Evolutionary conservation across 2,797 vertebrate species (phyloP), one percentile per base, ranked within the genome.

Genomic region (Chaunax sp.): DNA sequence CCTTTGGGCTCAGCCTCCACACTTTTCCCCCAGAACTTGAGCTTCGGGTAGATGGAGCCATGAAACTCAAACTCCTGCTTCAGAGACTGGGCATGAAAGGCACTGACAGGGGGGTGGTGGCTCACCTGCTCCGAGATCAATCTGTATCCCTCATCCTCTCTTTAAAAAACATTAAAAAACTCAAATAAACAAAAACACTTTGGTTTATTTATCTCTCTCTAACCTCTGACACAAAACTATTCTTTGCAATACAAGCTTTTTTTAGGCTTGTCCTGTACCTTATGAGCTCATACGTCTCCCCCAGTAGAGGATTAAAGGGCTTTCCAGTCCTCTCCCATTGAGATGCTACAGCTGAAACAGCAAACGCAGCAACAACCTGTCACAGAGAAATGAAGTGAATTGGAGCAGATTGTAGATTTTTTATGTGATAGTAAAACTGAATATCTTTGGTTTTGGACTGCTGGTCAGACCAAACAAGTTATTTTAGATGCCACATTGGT

Each of bases 241-340:
- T n/a, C 5, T 13, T 6, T 10, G 18, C 8, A 3, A 18, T 12
- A 23, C 1, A 19, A 56, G 10, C 14, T 41, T 58, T 11, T 35
- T 1, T 16, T 19, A 4, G 12, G 38, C 4, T 25, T 35, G 0
- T 51, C 25, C 20, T 7, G 1, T 90, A 99, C 98, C 98, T 96
- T 89, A 88, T 89, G 65, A 99, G 91, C 85, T 99, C 98, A 67
- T 95, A 99, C 0, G 98, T 99, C 87, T 99, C 98, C 80, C 98
- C 98, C 82, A 99, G 83, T 52, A 99, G 93, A 0, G 98, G 98
- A 81, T 99, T 99, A 92, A 99, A 99, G 1, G 98, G 98, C 83
- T 99, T 99, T 92, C 98, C 98, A 80, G 97, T 99, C 90, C 98
- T 94, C 86, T 99, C 98, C 97, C 96, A 99, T 83, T 99, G 97